Evolutionary conservation across 2,113 vertebrate species (phyloP), one percentile per base, ranked within the genome.

Genomic region (Cygnus buccinator): DNA sequence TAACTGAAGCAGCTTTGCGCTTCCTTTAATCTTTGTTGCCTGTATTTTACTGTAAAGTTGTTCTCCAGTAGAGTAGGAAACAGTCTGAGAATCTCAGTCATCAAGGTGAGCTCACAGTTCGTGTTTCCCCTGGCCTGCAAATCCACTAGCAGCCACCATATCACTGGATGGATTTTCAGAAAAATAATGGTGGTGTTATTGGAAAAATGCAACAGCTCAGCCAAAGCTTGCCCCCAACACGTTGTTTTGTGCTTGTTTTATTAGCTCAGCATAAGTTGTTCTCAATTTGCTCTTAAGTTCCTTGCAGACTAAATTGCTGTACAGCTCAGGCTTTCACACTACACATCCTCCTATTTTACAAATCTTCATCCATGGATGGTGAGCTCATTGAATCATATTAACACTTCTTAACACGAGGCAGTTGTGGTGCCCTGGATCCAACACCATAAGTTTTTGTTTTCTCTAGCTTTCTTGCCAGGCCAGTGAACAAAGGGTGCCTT

Each of bases 381-480:
- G 41, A 86, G n/a, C 58, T 75, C 29, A 2, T 1, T 17, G 65
- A 35, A 15, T 15, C 2, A 4, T 13, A 7, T 8, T 33, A 25
- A 31, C 28, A 54, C n/a, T 65, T 8, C 10, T 22, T 29, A 65
- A 65, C 62, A 28, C 0, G 0, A 65, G 66, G 52, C 28, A 46
- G 46, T 1, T 13, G 61, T 20, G 41, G 52, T 57, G 54, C 54
- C 81, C 15, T 33, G 76, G 59, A 48, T 8, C 13, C 28, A 67
- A 31, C 73, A 77, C 26, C 1, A 0, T 7, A 16, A 0, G 6
- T 2, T 29, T 9, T 37, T 18, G n/a, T 31, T 37, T 37, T 31
- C 73, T 43, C 37, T 14, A 3, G n/a, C 11, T 50, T 44, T 58
- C 68, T 57, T 43, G 35, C 26, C 58, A 39, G 55, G 19, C 29